Conservation (phyloP, 1,140 invertebrate species). For the Hormaphis cornu region DNA sequence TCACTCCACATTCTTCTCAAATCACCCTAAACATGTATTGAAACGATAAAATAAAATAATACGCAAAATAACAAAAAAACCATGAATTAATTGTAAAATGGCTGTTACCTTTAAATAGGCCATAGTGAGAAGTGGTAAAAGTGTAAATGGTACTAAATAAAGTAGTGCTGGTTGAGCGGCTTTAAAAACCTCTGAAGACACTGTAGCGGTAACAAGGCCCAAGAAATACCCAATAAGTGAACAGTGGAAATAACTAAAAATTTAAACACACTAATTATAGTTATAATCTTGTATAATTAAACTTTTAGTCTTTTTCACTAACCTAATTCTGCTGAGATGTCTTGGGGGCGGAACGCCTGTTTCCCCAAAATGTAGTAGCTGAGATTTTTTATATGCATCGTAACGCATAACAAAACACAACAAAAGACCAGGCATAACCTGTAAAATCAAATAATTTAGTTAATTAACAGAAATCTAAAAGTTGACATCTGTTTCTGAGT, state of each 20-base stretch:
- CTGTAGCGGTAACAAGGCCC: slow-evolving; percentile 89
- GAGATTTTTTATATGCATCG: slow-evolving; percentile 91
- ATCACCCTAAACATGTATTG: slow-evolving; percentile 66
- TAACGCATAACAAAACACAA: slow-evolving; percentile 92
- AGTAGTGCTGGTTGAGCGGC: slow-evolving; percentile 93
- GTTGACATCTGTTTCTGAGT: too few species aligned
- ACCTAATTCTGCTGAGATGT: slow-evolving; percentile 56
- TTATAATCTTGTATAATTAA: neutral
- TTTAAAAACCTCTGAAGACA: slow-evolving; percentile 94
- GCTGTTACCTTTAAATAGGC: slow-evolving; percentile 77
- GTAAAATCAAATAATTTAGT: slow-evolving; percentile 33
- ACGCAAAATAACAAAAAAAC: neutral
- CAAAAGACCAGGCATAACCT: slow-evolving; percentile 88
- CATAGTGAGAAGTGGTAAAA: slow-evolving; percentile 91
- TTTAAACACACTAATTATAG: slow-evolving; percentile 29
- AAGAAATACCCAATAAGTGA: slow-evolving; percentile 95
- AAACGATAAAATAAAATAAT: neutral
- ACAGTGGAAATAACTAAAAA: slow-evolving; percentile 92
- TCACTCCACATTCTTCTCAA: slow-evolving; percentile 95
- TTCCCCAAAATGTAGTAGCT: slow-evolving; percentile 58
- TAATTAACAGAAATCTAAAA: neutral
- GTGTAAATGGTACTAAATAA: slow-evolving; percentile 93
- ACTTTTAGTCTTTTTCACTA: slow-evolving; percentile 11
- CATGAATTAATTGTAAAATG: neutral
- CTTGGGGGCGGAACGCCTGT: slow-evolving; percentile 68